These are phyloP conservation scores for Callospermophilus lateralis DNA, from an alignment of 2,113 vertebrate genomes.

Conservation along the genomic window DNA sequence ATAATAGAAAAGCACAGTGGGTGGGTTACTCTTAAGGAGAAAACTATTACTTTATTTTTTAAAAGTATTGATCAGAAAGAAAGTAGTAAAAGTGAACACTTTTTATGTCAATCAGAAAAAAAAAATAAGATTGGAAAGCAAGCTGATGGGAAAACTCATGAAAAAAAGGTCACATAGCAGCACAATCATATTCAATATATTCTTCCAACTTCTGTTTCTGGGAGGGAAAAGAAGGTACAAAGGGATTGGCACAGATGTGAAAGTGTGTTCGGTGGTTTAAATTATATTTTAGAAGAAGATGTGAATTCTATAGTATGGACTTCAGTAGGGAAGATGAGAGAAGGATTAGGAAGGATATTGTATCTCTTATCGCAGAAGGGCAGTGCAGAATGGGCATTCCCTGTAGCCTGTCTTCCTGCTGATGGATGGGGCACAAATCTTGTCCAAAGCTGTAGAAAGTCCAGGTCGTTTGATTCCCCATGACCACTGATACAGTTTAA, in stretches of 20 bases:
- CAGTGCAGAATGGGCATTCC: accelerated
- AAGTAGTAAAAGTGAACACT: neutral
- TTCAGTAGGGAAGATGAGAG: neutral
- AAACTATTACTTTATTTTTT: slow-evolving; percentile 36
- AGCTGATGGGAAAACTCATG: neutral
- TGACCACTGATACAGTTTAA: neutral
- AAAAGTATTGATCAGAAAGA: slow-evolving; percentile 41
- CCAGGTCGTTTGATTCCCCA: neutral
- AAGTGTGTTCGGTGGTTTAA: neutral
- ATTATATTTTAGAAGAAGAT: neutral
- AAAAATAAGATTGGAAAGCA: neutral
- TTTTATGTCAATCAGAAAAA: slow-evolving; percentile 11
- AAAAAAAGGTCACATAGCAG: neutral
- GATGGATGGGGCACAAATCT: neutral
- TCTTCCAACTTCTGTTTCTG: neutral
- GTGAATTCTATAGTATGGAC: neutral
- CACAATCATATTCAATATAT: accelerated
- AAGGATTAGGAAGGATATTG: neutral
- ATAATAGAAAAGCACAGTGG: neutral
- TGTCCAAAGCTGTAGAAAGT: neutral
- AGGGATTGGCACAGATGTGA: neutral
- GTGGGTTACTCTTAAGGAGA: neutral
- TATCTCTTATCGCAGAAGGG: neutral
- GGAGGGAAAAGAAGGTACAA: neutral
- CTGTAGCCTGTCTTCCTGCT: neutral